Evolutionary conservation across 2,113 vertebrate species (phyloP), one percentile per base, ranked within the genome.

Genomic region (Thamnaconus septentrionalis): DNA sequence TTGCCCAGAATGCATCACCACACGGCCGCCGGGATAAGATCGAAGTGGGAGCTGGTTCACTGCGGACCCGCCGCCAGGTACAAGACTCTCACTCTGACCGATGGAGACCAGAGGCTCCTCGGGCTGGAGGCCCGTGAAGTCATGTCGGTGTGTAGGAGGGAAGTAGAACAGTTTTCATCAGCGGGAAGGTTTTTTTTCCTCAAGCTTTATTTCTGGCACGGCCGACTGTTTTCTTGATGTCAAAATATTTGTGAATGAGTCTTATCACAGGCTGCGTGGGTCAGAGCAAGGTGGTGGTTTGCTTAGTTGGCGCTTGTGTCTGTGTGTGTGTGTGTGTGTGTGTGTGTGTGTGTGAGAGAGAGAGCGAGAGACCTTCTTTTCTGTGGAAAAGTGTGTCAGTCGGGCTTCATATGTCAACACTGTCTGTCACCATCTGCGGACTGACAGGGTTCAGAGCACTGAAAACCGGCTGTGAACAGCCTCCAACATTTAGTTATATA

Each of bases 21-120:
- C 48, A 74, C 63, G 61, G 67, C 73, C 56, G 59, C 71, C 53
- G 85, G 80, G 76, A 77, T 71, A 18, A 74, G 66, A 55, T 87
- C 88, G 64, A 82, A 89, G 76, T 87, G 90, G 90, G 76, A 91
- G 53, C 82, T 89, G 4, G 82, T 90, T 78, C 88, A 90, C 73
- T 83, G 85, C 60, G 89, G 80, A 82, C 72, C 85, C 5, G 82
- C 89, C 50, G 84, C 84, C 80, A 91, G 91, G 90, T 92, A 91
- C 41, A 45, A 3, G 1, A 31, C 18, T 31, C 18, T 31, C 18
- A 31, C 18, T 31, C 18, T 31, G 18, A 31, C 18, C 18, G 18
- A 31, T 31, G 18, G 18, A 31, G 18, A 31, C 18, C 18, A 31
- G 18, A 31, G 18, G 18, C 18, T 31, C 18, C 18, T 31, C 18